Base-by-base conservation (phyloP, 2,113 vertebrate species). In the Mastomys natalensis region DNA sequence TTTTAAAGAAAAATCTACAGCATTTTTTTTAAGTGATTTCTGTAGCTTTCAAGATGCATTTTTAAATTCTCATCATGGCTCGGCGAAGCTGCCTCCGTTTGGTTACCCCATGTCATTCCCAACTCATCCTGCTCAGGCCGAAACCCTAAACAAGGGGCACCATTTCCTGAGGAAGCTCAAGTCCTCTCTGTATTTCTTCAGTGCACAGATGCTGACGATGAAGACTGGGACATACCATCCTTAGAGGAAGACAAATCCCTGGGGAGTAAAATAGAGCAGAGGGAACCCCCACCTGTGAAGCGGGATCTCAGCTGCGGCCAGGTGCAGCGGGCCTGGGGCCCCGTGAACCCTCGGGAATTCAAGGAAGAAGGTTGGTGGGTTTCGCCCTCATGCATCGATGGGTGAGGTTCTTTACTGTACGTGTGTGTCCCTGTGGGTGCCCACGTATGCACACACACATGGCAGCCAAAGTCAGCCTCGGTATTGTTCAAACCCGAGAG, bases 171-270 rank as follows among this genome's bases (percentile, higher is more conserved):
- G 73, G 40, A 96, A 72, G 93, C 48, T 5, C 2, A 29, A 17
- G 24, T 0, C 62, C 21, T 24, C 3, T 0, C 82, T 1, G n/a
- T 62, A 66, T 93, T 78, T 70, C n/a, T 90, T 70, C 90, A 99
- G 99, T 95, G 97, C 1, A 34, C 93, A 92, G 98, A 98, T 68
- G 95, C 74, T 82, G 99, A 99, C 15, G 99, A 99, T 19, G 99
- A 99, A 1, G 99, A 99, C 26, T 99, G 99, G 99, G 98, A 99
- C 93, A 97, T 99, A 72, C 99, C 99, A 29, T 99, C 99, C 85
- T 92, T 99, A 90, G 99, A 99, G 87, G 99, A 99, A 22, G 99
- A 99, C 24, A 96, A 90, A 64, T 97, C 97, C 85, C 87, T 98
- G 91, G 73, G 96, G 15, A 81, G 89, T 19, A 99, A 98, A 97